A percentile compares a stretch with the other conserved stretches of the same genome.
Conservation (phyloP, 2,888 invertebrate genomes). For the Brachynemurus nebulosus region DNA sequence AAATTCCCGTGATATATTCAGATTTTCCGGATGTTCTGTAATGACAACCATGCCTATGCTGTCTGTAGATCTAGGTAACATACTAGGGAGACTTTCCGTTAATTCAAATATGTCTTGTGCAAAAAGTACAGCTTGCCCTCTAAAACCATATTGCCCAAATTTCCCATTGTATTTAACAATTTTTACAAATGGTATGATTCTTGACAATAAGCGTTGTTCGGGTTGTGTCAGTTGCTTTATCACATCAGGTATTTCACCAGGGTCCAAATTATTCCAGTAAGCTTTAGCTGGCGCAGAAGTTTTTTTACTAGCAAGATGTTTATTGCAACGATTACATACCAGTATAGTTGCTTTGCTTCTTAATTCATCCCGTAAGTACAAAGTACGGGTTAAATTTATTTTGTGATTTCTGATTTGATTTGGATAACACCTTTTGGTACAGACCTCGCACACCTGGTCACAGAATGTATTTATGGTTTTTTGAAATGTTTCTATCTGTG, state of each 20-base stretch:
- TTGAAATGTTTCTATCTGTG: not conserved
- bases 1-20: not conserved
- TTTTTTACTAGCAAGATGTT: conserved; percentile 4
- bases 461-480: conserved; percentile 5
- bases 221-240: conserved; percentile 10
- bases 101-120: conserved; percentile 13
- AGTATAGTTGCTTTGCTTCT: not conserved
- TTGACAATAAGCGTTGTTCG: conserved; percentile 12
- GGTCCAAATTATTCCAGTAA: conserved; percentile 16
- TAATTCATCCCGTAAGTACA: not conserved
- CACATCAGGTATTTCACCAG: conserved; percentile 14
- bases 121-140: conserved; percentile 14
- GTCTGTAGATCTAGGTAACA: not conserved
- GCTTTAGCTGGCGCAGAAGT: conserved; percentile 12
- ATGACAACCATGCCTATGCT: not conserved
- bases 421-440: conserved; percentile 9
- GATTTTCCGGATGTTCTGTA: not conserved
- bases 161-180: conserved; percentile 13
- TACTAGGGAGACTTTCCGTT: conserved; percentile 1
- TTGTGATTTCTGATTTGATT: conserved; percentile 2
- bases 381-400: not conserved
- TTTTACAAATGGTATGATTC: conserved; percentile 14
- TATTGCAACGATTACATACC: conserved; percentile 8
- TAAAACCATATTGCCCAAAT: conserved; percentile 15
- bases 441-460: conserved; percentile 7